A percentile compares a stretch with the other conserved stretches of the same genome.
These are phyloP conservation scores for Tragelaphus buxtoni DNA, from an alignment of 2,113 vertebrate species.

Conservation along the genomic window DNA sequence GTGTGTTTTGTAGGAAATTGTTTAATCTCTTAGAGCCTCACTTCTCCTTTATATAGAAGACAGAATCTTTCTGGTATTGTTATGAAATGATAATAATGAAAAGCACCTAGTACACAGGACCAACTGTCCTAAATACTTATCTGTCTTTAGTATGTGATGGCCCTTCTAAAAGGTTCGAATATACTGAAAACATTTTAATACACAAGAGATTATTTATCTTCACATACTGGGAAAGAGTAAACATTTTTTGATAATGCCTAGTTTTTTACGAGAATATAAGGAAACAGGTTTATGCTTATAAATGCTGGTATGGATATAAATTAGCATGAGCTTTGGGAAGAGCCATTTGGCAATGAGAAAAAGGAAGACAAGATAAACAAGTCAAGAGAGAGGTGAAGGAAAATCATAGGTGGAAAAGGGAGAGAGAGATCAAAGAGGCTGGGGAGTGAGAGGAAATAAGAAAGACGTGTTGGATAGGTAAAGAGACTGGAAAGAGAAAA, in stretches of 20 bases:
- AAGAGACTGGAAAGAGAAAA: not conserved
- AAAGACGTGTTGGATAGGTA: not conserved
- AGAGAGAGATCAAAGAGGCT: not conserved
- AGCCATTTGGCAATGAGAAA: not conserved
- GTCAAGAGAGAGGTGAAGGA: not conserved
- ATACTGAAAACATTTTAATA: not conserved
- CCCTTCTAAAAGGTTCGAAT: not conserved
- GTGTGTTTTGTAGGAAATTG: not conserved
- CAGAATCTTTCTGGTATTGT: not conserved
- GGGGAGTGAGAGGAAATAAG: not conserved
- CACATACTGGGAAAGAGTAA: not conserved
- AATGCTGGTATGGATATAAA: not conserved
- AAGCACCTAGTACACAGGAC: not conserved
- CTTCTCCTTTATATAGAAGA: not conserved
- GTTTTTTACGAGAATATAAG: not conserved
- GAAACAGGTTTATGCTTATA: not conserved
- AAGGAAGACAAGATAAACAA: not conserved
- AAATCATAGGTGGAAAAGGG: not conserved
- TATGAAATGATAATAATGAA: not conserved
- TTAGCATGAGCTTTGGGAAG: not conserved
- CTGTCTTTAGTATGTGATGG: not conserved
- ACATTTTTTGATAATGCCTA: not conserved
- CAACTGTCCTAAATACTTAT: not conserved
- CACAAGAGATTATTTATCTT: not conserved
- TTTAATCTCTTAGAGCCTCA: not conserved